Percentiles rank a stretch among this genome's conserved stretches.
Conservation (phyloP, 2,113 vertebrate species). For the Chloebia gouldiae region DNA sequence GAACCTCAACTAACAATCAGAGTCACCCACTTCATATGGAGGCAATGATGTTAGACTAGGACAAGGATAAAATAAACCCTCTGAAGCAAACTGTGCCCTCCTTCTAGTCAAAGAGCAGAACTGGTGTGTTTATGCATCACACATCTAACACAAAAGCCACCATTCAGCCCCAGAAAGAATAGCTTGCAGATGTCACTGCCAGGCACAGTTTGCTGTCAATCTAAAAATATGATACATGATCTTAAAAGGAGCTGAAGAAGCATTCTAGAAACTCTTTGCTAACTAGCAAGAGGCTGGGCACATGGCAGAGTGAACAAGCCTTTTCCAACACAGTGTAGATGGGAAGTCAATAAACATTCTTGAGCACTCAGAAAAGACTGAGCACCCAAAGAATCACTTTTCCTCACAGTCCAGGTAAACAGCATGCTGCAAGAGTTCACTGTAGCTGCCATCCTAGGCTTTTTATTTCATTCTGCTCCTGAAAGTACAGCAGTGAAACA, state of each 20-base stretch:
- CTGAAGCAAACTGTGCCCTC: conserved; percentile 9
- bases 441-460: background rate
- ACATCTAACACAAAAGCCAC: conserved; percentile 51
- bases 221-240: conserved; percentile 5
- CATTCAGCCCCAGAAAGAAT: conserved; percentile 44
- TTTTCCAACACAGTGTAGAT: background rate
- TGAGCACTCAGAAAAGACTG: background rate
- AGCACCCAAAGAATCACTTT: background rate
- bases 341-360: background rate
- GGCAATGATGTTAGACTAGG: background rate
- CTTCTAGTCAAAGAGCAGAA: conserved; percentile 15
- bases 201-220: conserved; percentile 42
- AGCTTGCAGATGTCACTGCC: conserved; percentile 51
- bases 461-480: background rate
- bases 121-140: conserved; percentile 32
- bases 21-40: background rate
- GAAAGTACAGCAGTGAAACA: conserved; percentile 1
- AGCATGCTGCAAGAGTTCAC: background rate
- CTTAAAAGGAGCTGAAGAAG: conserved; percentile 6
- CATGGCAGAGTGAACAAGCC: background rate
- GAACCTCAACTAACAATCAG: background rate
- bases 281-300: background rate
- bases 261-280: conserved; percentile 17
- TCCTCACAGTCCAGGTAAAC: background rate
- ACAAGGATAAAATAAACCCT: conserved; percentile 19